Conservation (phyloP, 2,113 vertebrate genomes). For the Amblyopsis rosae region DNA sequence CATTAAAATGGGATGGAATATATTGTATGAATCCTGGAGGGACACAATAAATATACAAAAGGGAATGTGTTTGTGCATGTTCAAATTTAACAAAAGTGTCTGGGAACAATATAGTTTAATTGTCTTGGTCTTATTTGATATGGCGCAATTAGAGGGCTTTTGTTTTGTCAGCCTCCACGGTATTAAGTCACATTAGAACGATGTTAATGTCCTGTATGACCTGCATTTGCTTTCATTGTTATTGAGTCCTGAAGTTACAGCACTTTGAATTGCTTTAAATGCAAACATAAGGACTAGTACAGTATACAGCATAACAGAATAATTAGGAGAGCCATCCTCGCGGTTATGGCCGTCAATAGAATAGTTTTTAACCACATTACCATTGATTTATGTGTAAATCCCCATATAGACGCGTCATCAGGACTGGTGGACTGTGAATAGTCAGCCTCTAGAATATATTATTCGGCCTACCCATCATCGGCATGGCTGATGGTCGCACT, state of each 20-base stretch:
- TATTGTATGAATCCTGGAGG: not conserved
- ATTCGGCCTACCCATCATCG: not conserved
- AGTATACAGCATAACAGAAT: constrained; percentile 20
- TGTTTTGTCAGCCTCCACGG: too few species aligned
- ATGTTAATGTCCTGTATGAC: too few species aligned
- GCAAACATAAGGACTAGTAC: constrained; percentile 12
- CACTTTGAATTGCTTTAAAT: not conserved
- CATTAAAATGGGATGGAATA: too few species aligned
- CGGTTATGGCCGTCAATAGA: not conserved
- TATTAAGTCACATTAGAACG: too few species aligned
- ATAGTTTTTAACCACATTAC: not conserved
- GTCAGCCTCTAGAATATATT: not conserved
- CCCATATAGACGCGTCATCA: not conserved
- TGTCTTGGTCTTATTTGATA: too few species aligned
- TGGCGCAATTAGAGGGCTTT: too few species aligned
- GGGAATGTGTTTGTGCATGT: too few species aligned
- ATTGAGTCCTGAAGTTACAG: too few species aligned
- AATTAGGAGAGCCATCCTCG: not conserved
- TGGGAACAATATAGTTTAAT: too few species aligned
- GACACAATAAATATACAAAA: not conserved
- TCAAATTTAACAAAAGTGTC: not conserved
- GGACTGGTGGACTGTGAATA: constrained; percentile 5
- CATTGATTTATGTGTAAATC: not conserved
- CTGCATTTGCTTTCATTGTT: too few species aligned
- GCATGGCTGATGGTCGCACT: too few species aligned